Evolutionary conservation across 2,113 vertebrate species (phyloP), one percentile per base, ranked within the genome.

Genomic region (Tricholaema leucomelas): DNA sequence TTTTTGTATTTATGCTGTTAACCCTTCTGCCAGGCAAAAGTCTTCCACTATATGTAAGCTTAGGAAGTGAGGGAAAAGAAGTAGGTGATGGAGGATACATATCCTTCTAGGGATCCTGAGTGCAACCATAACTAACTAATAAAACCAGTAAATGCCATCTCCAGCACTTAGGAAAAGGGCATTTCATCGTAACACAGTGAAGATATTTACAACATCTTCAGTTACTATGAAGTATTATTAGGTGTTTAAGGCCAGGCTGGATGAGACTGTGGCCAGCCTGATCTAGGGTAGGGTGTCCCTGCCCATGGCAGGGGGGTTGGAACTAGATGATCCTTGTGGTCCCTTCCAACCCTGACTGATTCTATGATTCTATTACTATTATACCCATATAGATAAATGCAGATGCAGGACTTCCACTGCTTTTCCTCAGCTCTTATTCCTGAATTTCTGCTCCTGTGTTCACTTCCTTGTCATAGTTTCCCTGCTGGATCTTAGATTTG

Each of bases 401-500:
- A 80, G 38, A 64, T 72, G 8, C 11, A 77, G 60, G 56, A 46
- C 60, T 56, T 48, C 44, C 9, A 10, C 15, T 60, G 30, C 6
- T 31, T 83, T 72, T 44, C 27, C 27, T 80, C 64, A 59, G 24
- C 38, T 87, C 48, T 80, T 66, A 50, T 64, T 73, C 15, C 33
- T 15, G 52, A 76, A 52, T 77, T 91, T 77, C 61, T 87, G 0
- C 69, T 59, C 30, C 33, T 66, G 1, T 54, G 44, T 35, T 92
- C 52, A 2, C 30, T 91, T 73, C 27, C 48, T 27, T 87, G 30
- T 87, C 69, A 15, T 60, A 56, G 74, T 92, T 87, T 91, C 87
- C 76, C 91, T 58, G 67, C 58, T 81, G 81, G 65, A 81, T 81
- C 92, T 87, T 36, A 85, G 74, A 82, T 85, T 91, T 92, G 93